Evolutionary conservation across 2,113 vertebrate genomes (phyloP), one percentile per base, ranked within the genome.

Genomic region (Alectura lathami): DNA sequence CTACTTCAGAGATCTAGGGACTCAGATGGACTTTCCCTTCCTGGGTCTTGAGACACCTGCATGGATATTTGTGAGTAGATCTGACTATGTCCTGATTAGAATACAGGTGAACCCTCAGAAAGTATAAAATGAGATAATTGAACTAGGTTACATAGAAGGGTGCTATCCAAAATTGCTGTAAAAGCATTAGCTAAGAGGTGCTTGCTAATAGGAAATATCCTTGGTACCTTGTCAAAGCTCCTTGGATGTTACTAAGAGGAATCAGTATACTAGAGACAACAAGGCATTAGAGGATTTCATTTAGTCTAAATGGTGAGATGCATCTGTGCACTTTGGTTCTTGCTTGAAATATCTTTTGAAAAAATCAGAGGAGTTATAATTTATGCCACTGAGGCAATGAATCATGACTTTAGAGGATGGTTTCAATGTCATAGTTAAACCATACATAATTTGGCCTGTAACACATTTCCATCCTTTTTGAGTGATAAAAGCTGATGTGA

Each of bases 211-310:
- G 13, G 17, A 62, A 11, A 2, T 32, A 8, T 3, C n/a, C n/a
- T n/a, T 54, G 10, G 8, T 14, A 42, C 4, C 32, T 27, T 43
- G 3, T 13, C n/a, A 9, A 62, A 26, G 34, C 13, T 53, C 7
- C 1, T 64, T 67, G 45, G 30, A 59, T 20, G 6, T 3, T 76
- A 60, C 48, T 73, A 10, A 24, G 23, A 40, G 51, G 9, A 78
- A 69, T 9, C 32, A 57, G 4, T 4, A 22, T 11, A 17, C 21
- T 30, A 47, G 22, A 83, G 43, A 60, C 3, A 68, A 51, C 78
- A 16, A 70, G 7, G 2, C 0, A 0, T 36, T 60, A 34, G 7
- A 88, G 8, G 3, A 45, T 8, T 14, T 75, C 7, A 74, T n/a
- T 13, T 45, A 17, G 6, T 6, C 17, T 34, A 66, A 23, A 9